These are phyloP conservation scores for Rosalia funebris DNA, from an alignment of 2,888 invertebrate genomes.

Conservation along the genomic window DNA sequence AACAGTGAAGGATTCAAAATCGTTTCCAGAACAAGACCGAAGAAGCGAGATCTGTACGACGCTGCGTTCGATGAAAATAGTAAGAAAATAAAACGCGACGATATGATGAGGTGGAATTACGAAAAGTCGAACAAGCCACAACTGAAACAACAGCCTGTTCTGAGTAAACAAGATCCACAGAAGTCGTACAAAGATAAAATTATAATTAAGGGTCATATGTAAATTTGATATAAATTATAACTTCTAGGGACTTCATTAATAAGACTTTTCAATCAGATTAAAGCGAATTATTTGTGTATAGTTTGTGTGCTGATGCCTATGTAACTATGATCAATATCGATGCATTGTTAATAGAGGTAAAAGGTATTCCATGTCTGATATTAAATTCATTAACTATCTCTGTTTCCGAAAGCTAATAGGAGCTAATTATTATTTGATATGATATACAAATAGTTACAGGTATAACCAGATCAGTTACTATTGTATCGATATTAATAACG, in stretches of 20 bases:
- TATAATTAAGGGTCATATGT: slow-evolving; percentile 37
- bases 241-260: not conserved
- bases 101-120: slow-evolving; percentile 31
- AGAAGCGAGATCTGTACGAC: slow-evolving; percentile 37
- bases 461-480: too few species aligned
- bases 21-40: slow-evolving; percentile 13
- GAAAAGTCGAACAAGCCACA: slow-evolving; percentile 5
- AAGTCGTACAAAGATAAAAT: slow-evolving; percentile 31
- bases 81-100: slow-evolving; percentile 39
- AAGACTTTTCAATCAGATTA: not conserved
- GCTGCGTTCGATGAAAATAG: slow-evolving; percentile 41
- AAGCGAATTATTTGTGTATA: not conserved
- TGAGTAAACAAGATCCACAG: slow-evolving; percentile 37
- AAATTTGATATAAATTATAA: slow-evolving; percentile 2
- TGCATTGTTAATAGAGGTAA: slow-evolving; percentile 14
- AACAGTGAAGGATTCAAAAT: slow-evolving; percentile 13
- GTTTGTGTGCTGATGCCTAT: not conserved
- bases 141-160: not conserved
- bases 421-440: too few species aligned
- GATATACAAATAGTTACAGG: too few species aligned
- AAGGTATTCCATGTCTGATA: slow-evolving; percentile 15
- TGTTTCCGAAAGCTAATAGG: too few species aligned
- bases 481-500: too few species aligned
- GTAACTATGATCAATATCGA: not conserved
- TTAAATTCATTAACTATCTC: slow-evolving; percentile 18